phyloP scores from a whole-genome alignment of 2,113 vertebrate species.

The Actinemys pallida region DNA sequence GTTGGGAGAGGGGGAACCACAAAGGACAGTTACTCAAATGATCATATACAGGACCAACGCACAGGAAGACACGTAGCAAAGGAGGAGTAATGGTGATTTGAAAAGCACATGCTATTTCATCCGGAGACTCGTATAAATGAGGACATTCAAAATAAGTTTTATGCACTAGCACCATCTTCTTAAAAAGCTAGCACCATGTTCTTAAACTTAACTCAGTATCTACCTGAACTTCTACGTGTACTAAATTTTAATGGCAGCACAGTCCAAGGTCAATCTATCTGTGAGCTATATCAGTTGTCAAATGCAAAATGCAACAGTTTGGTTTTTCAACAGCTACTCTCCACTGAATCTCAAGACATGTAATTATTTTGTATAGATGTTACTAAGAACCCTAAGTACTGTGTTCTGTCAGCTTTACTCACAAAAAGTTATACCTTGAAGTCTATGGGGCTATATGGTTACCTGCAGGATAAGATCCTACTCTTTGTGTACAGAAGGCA shows the following conservation, averaged over 20 bases:
- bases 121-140: neutral
- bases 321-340: neutral
- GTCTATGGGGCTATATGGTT: neutral
- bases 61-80: neutral
- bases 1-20: neutral
- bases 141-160: constrained; percentile 11
- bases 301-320: neutral
- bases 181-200: neutral
- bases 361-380: neutral
- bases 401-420: neutral
- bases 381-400: neutral
- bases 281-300: neutral
- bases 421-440: neutral
- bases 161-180: neutral
- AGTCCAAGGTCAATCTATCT: neutral
- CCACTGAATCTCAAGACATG: neutral
- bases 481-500: neutral
- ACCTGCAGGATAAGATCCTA: neutral
- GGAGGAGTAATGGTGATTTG: neutral
- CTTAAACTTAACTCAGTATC: no score
- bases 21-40: neutral
- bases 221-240: neutral
- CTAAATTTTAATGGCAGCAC: neutral
- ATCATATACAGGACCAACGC: neutral
- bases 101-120: constrained; percentile 9